A percentile compares a stretch with the other conserved stretches of the same genome.
Evolutionary conservation across 2,888 invertebrate genomes (phyloP).

Genomic region (Leucoma salicis): DNA sequence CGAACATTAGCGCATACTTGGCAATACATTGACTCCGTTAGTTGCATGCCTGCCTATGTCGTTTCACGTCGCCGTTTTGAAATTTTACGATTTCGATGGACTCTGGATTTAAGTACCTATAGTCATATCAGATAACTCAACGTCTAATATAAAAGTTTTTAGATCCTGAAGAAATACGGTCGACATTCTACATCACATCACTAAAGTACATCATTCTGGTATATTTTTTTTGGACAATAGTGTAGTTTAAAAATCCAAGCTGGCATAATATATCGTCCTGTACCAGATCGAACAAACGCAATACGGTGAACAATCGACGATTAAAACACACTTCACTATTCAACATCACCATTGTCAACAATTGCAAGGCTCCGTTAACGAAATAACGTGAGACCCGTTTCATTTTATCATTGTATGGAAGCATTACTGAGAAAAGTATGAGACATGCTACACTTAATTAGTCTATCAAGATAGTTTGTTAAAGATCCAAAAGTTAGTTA

Average conservation of each 20-base stretch:
- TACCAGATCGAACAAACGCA: conserved; percentile 23
- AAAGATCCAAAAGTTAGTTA: too few relatives aligned
- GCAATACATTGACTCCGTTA: conserved; percentile 37
- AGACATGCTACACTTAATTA: conserved; percentile 10
- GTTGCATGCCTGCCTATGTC: conserved; percentile 22
- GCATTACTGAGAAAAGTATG: conserved; percentile 23
- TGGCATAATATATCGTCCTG: conserved; percentile 1
- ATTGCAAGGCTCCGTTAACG: conserved; percentile 33
- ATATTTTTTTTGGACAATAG: too few relatives aligned
- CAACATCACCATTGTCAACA: conserved; percentile 46
- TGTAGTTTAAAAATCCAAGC: too few relatives aligned
- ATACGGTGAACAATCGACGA: conserved; percentile 48
- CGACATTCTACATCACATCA: too few relatives aligned
- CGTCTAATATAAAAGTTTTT: too few relatives aligned
- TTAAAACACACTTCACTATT: conserved; percentile 44
- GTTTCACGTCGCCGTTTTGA: conserved; percentile 24
- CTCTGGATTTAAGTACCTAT: too few relatives aligned
- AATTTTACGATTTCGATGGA: conserved; percentile 22
- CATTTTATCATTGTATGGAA: conserved; percentile 24
- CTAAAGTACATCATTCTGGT: too few relatives aligned
- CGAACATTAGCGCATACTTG: conserved; percentile 36
- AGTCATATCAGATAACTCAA: too few relatives aligned
- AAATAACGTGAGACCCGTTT: conserved; percentile 47
- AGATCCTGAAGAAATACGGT: too few relatives aligned
- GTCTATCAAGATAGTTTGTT: too few relatives aligned